Conservation (phyloP, 2,113 vertebrate species). For the Cyprinodon brontotheroides region DNA sequence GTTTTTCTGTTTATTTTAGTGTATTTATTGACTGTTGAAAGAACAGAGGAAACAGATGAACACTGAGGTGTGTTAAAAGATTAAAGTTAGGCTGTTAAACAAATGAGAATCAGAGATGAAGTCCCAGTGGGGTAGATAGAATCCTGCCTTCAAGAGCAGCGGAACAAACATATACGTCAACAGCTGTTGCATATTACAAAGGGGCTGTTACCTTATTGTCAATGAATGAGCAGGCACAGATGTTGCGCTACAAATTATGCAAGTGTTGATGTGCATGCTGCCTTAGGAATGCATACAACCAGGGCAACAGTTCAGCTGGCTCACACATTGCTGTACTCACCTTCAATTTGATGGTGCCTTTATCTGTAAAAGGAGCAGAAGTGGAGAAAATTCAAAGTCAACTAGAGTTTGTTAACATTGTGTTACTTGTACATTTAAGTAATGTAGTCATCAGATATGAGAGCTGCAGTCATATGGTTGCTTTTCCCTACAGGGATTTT, state of each 20-base stretch:
- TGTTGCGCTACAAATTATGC: conserved; percentile 72
- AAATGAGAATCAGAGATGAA: conserved; percentile 56
- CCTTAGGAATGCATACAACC: conserved; percentile 65
- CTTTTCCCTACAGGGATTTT: conserved; percentile 14
- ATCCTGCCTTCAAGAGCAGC: conserved; percentile 68
- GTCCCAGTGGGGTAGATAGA: conserved; percentile 53
- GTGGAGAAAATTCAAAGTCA: conserved; percentile 8
- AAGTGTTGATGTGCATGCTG: conserved; percentile 72
- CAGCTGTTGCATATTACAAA: conserved; percentile 76
- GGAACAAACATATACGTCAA: conserved; percentile 72
- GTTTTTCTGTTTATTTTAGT: conserved; percentile 16
- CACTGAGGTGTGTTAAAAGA: neutral
- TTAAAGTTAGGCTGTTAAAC: conserved; percentile 29
- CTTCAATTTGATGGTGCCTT: conserved; percentile 91
- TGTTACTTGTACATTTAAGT: neutral
- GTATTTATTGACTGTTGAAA: conserved; percentile 1
- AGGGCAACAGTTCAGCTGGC: conserved; percentile 67
- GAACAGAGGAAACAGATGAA: neutral
- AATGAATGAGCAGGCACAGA: conserved; percentile 76
- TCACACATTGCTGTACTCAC: conserved; percentile 75
- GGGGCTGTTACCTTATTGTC: conserved; percentile 76
- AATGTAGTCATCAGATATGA: neutral
- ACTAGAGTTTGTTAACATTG: neutral
- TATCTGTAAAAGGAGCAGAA: conserved; percentile 81
- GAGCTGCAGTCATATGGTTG: neutral